Base-by-base conservation (phyloP, 2,113 vertebrate species). In the Mesitornis unicolor region DNA sequence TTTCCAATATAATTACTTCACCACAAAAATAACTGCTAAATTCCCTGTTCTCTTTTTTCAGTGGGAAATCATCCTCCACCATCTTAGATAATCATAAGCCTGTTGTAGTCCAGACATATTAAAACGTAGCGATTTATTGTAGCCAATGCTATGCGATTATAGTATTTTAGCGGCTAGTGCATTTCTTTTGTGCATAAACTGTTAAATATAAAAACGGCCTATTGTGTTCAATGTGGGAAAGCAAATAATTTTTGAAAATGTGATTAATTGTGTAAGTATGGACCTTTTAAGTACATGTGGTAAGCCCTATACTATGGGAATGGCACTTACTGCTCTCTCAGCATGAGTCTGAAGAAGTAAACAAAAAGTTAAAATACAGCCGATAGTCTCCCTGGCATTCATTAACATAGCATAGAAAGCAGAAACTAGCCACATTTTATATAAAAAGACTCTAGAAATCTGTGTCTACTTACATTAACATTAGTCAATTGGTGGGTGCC, bases 401-500 rank as follows among this genome's bases (percentile, higher is more conserved):
- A 98, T 98, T 98, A 98, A 93, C 94, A 95, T 93, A 95, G 92
- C 95, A 91, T 63, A 96, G 94, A 97, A 98, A 97, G 95, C 94
- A 96, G 95, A 95, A 97, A 96, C 93, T 96, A 89, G 97, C 95
- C 95, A 92, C 94, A 96, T 91, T 97, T 97, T 96, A 97, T 88
- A 97, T 96, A 97, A 98, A 98, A 98, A 96, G 95, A 78, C 89
- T 96, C 90, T 63, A 93, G 89, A 97, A 98, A 98, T 97, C 97
- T 97, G 97, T 93, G 86, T 97, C 96, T 97, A 96, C 96, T 97
- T 97, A 97, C 78, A 93, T 96, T 97, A 95, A 93, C 87, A 93
- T 94, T 96, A 95, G 94, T 95, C 94, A 97, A 50, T 94, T 95
- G 89, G 91, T 45, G 92, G 89, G 93, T 96, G 96, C 96, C 96